Percentiles rank a stretch among this genome's conserved stretches.
Evolutionary conservation across 2,888 invertebrate species (phyloP).

Genomic region (Troides oblongomaculatus): DNA sequence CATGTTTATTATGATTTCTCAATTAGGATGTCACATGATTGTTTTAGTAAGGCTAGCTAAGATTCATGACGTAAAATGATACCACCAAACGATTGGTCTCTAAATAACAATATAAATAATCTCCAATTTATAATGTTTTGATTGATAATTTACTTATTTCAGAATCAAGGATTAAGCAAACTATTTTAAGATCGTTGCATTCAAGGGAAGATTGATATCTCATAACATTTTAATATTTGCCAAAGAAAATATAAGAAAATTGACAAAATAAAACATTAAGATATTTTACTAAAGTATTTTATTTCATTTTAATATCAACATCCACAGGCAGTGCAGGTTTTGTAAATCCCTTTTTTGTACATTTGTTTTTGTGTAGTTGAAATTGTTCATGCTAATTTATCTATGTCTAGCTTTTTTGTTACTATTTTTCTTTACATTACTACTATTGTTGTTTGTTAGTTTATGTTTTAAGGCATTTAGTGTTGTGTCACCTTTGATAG

Average conservation of each 20-base stretch:
- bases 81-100: neutral
- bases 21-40: no score
- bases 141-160: conserved; percentile 42
- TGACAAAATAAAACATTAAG: conserved; percentile 29
- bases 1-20: no score
- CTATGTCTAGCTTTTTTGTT: conserved; percentile 92
- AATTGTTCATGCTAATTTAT: conserved; percentile 59
- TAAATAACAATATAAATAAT: no score
- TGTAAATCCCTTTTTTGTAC: neutral
- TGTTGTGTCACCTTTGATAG: conserved; percentile 63
- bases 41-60: no score
- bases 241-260: conserved; percentile 18
- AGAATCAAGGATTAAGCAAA: conserved; percentile 74
- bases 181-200: conserved; percentile 55
- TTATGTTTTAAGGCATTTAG: conserved; percentile 78
- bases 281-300: neutral
- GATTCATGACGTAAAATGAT: neutral
- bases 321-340: conserved; percentile 10
- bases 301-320: conserved; percentile 11
- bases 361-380: conserved; percentile 25
- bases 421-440: conserved; percentile 85
- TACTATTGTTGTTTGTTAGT: conserved; percentile 58
- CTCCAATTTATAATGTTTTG: neutral
- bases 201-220: conserved; percentile 49
- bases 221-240: conserved; percentile 16